phyloP scores from a whole-genome alignment of 2,113 vertebrate genomes.

The Mystacornis crossleyi region DNA sequence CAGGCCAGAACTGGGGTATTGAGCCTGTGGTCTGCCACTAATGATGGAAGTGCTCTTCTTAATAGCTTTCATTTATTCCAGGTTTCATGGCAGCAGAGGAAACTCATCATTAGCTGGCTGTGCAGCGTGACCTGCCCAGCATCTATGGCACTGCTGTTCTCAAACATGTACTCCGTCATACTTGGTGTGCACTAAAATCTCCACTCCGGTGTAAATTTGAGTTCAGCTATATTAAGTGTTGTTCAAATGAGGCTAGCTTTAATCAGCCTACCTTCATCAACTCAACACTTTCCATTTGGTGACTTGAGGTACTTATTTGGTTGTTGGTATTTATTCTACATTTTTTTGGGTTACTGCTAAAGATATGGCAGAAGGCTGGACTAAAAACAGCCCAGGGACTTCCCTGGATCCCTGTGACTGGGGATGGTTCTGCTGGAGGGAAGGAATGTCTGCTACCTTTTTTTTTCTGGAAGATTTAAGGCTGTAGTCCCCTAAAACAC shows the following conservation, averaged over 20 bases:
- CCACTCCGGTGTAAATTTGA: not conserved
- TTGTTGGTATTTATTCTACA: not conserved
- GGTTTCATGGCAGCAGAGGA: not conserved
- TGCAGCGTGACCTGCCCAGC: not conserved
- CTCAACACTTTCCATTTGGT: not conserved
- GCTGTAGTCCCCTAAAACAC: not conserved
- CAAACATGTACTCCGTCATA: not conserved
- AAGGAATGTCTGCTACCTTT: not conserved
- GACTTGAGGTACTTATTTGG: not conserved
- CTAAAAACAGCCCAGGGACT: not conserved
- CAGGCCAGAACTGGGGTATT: not conserved
- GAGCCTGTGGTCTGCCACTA: not conserved
- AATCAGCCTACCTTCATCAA: not conserved
- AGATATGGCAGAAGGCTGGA: not conserved
- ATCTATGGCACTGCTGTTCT: accelerated
- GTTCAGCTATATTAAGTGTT: not conserved
- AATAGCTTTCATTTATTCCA: not conserved
- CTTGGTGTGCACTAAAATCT: not conserved
- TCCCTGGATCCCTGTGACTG: not conserved
- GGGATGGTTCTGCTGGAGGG: not conserved
- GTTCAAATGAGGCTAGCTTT: not conserved
- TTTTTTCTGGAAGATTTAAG: not conserved
- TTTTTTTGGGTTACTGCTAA: not conserved
- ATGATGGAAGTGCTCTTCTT: not conserved
- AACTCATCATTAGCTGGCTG: not conserved